Percentiles rank a stretch among this genome's conserved stretches.
These are phyloP conservation scores for Neoitamus cyanurus DNA, from an alignment of 2,888 invertebrate species.

Conservation along the genomic window DNA sequence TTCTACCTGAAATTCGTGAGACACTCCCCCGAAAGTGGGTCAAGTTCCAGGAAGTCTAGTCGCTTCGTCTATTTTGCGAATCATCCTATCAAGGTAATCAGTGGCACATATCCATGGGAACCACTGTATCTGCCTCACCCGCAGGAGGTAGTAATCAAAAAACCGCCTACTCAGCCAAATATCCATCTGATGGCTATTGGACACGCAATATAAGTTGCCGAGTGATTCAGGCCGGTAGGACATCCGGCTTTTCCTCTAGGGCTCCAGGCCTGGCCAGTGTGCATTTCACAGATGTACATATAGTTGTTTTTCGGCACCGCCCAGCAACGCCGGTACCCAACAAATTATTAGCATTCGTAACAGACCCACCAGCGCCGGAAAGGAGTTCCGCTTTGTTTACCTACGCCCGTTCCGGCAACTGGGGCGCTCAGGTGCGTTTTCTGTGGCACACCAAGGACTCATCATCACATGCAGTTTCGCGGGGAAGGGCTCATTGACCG, in stretches of 20 bases:
- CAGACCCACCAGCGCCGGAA: background rate
- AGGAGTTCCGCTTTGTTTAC: background rate
- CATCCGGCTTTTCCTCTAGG: background rate
- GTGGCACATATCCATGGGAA: background rate
- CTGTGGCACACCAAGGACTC: background rate
- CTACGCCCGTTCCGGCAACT: background rate
- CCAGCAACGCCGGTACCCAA: conserved; percentile 22
- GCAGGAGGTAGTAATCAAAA: background rate
- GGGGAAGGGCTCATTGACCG: conserved; percentile 4
- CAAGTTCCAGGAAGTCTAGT: background rate
- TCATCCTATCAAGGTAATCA: background rate
- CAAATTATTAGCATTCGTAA: background rate
- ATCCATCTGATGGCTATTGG: background rate
- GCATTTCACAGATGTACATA: background rate
- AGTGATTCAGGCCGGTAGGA: background rate
- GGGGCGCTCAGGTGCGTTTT: background rate
- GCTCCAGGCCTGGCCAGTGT: background rate
- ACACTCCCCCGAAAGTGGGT: background rate
- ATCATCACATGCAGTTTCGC: background rate
- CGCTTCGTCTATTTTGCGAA: background rate
- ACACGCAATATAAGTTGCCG: background rate
- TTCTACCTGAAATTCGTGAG: background rate
- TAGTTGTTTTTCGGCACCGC: background rate
- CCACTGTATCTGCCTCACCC: background rate
- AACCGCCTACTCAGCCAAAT: background rate